These are phyloP conservation scores for Calosoma granatense DNA, from an alignment of 1,140 invertebrate genomes.

Conservation along the genomic window DNA sequence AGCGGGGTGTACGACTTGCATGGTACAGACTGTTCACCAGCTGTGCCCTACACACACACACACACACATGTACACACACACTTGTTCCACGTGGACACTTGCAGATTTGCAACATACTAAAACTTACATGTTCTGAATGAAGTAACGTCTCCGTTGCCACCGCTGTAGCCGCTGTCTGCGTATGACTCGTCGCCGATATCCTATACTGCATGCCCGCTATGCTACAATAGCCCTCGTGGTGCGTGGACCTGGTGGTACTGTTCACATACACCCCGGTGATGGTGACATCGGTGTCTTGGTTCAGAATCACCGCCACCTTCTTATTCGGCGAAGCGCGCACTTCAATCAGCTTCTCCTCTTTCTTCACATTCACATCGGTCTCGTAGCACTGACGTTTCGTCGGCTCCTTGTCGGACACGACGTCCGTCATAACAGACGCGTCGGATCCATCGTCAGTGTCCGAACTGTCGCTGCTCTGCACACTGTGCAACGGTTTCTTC, in stretches of 20 bases:
- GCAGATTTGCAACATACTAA: slow-evolving; percentile 10
- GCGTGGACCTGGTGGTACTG: slow-evolving; percentile 57
- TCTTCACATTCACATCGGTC: slow-evolving; percentile 36
- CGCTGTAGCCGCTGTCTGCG: slow-evolving; percentile 65
- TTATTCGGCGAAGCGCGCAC: slow-evolving; percentile 41
- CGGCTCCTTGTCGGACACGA: slow-evolving; percentile 33
- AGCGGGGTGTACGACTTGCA: slow-evolving; percentile 66
- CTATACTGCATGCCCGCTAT: slow-evolving; percentile 74
- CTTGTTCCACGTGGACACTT: neutral
- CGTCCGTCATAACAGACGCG: slow-evolving; percentile 26
- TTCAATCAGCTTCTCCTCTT: slow-evolving; percentile 43
- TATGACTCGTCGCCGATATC: slow-evolving; percentile 62
- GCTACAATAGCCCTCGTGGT: slow-evolving; percentile 72
- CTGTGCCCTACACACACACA: neutral
- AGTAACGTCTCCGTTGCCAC: slow-evolving; percentile 50
- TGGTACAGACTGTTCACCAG: slow-evolving; percentile 26
- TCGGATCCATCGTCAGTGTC: slow-evolving; percentile 43
- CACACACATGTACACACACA: no score
- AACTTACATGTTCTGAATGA: slow-evolving; percentile 39
- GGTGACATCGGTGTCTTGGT: slow-evolving; percentile 76
- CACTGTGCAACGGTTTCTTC: slow-evolving; percentile 48
- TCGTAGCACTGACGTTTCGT: slow-evolving; percentile 25
- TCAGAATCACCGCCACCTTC: slow-evolving; percentile 57
- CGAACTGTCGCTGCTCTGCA: slow-evolving; percentile 41
- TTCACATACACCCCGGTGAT: slow-evolving; percentile 73